phyloP scores from a whole-genome alignment of 2,888 invertebrate genomes.

The Spicauda simplicius region DNA sequence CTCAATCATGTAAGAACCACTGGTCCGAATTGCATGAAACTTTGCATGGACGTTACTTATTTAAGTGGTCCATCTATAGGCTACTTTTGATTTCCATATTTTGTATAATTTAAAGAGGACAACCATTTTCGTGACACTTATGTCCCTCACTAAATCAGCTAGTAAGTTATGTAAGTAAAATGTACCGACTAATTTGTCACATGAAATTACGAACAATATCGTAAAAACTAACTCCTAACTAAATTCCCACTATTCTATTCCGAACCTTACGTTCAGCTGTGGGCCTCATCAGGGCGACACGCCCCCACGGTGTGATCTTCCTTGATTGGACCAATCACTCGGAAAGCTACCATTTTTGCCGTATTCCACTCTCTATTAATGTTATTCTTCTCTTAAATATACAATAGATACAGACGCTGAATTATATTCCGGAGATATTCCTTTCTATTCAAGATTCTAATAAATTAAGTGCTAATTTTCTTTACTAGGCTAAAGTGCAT shows the following conservation, averaged over 20 bases:
- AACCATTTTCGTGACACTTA: too few species aligned
- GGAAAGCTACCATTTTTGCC: slow-evolving; percentile 34
- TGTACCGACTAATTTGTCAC: too few species aligned
- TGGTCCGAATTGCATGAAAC: too few species aligned
- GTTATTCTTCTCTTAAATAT: slow-evolving; percentile 33
- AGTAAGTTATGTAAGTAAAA: too few species aligned
- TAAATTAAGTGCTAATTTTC: slow-evolving; percentile 11
- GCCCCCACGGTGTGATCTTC: slow-evolving; percentile 69
- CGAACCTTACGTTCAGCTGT: slow-evolving; percentile 3
- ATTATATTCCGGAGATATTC: slow-evolving; percentile 6
- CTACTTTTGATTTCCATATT: too few species aligned
- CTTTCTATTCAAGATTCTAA: not conserved
- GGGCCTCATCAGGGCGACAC: slow-evolving; percentile 38
- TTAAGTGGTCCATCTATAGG: too few species aligned
- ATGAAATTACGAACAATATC: too few species aligned
- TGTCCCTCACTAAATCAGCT: too few species aligned
- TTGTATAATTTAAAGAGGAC: too few species aligned
- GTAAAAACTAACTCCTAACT: too few species aligned
- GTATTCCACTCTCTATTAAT: slow-evolving; percentile 31
- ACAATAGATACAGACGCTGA: slow-evolving; percentile 23
- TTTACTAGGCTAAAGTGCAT: slow-evolving; percentile 5
- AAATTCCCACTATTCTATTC: not conserved
- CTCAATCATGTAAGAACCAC: too few species aligned
- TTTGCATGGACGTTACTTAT: too few species aligned
- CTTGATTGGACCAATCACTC: slow-evolving; percentile 79